Base-by-base conservation (phyloP, 2,113 vertebrate species). In the Lasiurus borealis region DNA sequence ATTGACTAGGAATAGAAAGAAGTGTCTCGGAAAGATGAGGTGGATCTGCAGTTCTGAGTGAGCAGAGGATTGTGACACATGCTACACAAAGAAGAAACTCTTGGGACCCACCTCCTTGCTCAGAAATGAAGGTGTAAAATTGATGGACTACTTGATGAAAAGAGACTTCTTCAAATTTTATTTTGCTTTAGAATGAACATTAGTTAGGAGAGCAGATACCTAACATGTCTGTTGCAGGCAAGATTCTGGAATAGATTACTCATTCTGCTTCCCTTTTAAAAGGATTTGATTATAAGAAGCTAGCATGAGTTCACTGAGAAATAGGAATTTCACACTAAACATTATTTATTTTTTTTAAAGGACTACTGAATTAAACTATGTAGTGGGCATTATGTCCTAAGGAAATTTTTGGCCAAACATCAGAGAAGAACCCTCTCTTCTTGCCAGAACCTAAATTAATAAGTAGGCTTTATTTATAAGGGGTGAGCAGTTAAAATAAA, bases 261-360 rank as follows among this genome's bases (percentile, higher is more conserved):
- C 77, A 86, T 77, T 95, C n/a, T 83, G 84, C 15, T 95, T 91
- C 52, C 64, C 34, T 73, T 88, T 73, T 76, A 44, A 96, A 68
- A 85, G 57, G 82, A 84, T 86, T 64, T 91, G 91, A 95, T 96
- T 92, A 91, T 59, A 89, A 89, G 95, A 93, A 76, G 52, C 36
- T 71, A 93, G 71, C 80, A 76, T 72, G 95, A 93, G 64, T 87
- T 95, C 71, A 88, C 93, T 93, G 93, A 96, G 89, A 97, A 97
- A 95, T 91, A 95, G 75, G 86, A 96, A 97, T 96, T 97, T 97
- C 93, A 97, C 93, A 96, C 78, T 83, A 83, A 81, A 66, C 57
- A 11, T 76, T 84, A 69, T 66, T 76, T 84, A 69, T 66, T 89
- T 86, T 52, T 77, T 34, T 64, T 8, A 73, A 91, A 96, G 93